Evolutionary conservation across 30 jellyfish, hydroid and myxozoan species (phyloP).

Genomic region (Mastigias papua): DNA sequence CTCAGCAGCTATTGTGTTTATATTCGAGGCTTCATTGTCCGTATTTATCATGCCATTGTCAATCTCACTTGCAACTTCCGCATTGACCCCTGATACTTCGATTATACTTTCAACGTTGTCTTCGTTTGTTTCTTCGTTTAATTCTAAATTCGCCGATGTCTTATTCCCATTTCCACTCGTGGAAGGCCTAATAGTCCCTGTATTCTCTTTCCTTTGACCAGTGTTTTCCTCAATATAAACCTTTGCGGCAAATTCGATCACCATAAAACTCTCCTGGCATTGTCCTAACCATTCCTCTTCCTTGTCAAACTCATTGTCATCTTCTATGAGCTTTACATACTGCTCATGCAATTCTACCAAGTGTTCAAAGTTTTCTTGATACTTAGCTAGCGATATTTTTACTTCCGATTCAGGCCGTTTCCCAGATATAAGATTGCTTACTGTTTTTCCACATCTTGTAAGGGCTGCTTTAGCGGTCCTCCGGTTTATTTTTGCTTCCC

Average conservation of each 20-base stretch:
- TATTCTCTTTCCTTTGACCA: constrained; percentile 7
- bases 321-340: neutral
- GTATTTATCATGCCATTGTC: neutral
- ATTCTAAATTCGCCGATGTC: constrained; percentile 9
- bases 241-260: constrained; percentile 56
- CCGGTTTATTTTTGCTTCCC: constrained; percentile 24
- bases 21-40: neutral
- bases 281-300: constrained; percentile 67
- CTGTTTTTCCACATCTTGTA: constrained; percentile 17
- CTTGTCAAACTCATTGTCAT: constrained; percentile 51
- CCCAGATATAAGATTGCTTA: neutral
- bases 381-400: neutral
- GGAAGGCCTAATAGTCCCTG: constrained; percentile 19
- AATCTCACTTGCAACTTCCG: neutral
- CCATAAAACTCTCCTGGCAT: constrained; percentile 65
- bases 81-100: constrained; percentile 10
- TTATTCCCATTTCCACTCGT: neutral
- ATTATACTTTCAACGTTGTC: constrained; percentile 4
- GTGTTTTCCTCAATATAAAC: constrained; percentile 44
- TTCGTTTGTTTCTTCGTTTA: constrained; percentile 30
- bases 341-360: constrained; percentile 22
- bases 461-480: constrained; percentile 38
- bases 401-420: constrained; percentile 28
- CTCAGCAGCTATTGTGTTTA: neutral
- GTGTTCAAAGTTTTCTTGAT: constrained; percentile 6